Evolutionary conservation across 2,113 vertebrate genomes (phyloP).

Genomic region (Lepus timidus): DNA sequence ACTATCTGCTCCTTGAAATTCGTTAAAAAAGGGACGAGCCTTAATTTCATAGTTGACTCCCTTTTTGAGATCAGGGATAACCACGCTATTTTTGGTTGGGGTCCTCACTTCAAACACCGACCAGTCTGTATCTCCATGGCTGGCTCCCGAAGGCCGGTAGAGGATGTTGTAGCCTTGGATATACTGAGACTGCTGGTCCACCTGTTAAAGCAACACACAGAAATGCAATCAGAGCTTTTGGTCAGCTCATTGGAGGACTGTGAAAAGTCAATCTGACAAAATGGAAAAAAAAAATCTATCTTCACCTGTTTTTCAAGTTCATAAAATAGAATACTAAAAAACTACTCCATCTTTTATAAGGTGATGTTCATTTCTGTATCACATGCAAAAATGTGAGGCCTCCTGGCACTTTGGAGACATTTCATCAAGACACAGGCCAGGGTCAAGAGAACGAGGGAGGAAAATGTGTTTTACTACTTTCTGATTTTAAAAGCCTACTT

Average conservation of each 20-base stretch:
- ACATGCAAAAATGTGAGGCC: neutral
- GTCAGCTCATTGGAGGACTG: neutral
- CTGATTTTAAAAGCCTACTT: neutral
- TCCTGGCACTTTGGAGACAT: neutral
- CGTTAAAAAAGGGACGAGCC: conserved; percentile 98
- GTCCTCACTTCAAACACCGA: conserved; percentile 96
- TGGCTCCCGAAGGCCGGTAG: conserved; percentile 92
- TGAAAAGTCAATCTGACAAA: neutral
- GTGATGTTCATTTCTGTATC: neutral
- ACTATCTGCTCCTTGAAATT: conserved; percentile 99
- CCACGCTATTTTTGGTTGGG: conserved; percentile 93
- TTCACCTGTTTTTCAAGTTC: neutral
- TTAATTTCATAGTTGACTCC: conserved; percentile 98
- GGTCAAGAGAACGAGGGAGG: neutral
- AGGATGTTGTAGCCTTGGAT: conserved; percentile 98
- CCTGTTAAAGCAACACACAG: conserved; percentile 86
- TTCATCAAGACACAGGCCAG: neutral
- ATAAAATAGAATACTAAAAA: neutral
- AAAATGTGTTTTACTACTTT: neutral
- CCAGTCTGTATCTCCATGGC: conserved; percentile 93
- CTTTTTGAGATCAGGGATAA: conserved; percentile 95
- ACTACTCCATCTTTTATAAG: neutral
- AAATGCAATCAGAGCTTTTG: neutral
- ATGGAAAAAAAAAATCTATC: neutral
- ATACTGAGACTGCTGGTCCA: conserved; percentile 98